phyloP scores from a whole-genome alignment of 2,113 vertebrate species.

The Axis porcinus region DNA sequence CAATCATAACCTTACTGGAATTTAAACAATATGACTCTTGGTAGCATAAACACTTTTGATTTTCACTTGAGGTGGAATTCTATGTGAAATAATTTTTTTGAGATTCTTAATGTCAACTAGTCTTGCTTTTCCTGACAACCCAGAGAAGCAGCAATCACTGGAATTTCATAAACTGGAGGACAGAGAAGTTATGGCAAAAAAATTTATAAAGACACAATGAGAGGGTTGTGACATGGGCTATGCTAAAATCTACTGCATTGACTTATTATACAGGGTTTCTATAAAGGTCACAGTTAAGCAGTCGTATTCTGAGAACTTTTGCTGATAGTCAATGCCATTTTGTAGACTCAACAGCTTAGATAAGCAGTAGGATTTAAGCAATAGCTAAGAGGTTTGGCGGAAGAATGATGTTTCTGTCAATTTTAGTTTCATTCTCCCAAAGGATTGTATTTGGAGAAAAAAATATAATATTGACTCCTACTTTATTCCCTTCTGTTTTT shows the following conservation, averaged over 20 bases:
- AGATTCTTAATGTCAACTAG: neutral
- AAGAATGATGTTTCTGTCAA: neutral
- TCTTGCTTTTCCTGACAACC: neutral
- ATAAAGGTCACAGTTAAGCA: neutral
- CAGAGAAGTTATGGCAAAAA: neutral
- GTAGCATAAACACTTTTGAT: neutral
- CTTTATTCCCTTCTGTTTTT: neutral
- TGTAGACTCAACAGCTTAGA: neutral
- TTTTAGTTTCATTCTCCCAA: neutral
- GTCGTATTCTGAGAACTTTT: neutral
- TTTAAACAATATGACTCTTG: neutral
- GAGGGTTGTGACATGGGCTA: accelerated
- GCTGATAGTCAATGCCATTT: neutral
- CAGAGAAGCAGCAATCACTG: neutral
- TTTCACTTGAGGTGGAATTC: neutral
- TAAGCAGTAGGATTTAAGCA: neutral
- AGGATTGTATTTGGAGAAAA: neutral
- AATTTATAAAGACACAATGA: neutral
- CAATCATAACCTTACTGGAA: neutral
- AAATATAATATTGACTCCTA: neutral
- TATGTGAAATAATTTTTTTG: neutral
- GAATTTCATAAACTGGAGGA: neutral
- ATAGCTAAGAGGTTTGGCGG: neutral
- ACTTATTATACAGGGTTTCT: neutral
- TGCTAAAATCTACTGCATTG: neutral